Evolutionary conservation across 2,888 invertebrate genomes (phyloP), one percentile per base, ranked within the genome.

Genomic region (Teleiodes luculella): DNA sequence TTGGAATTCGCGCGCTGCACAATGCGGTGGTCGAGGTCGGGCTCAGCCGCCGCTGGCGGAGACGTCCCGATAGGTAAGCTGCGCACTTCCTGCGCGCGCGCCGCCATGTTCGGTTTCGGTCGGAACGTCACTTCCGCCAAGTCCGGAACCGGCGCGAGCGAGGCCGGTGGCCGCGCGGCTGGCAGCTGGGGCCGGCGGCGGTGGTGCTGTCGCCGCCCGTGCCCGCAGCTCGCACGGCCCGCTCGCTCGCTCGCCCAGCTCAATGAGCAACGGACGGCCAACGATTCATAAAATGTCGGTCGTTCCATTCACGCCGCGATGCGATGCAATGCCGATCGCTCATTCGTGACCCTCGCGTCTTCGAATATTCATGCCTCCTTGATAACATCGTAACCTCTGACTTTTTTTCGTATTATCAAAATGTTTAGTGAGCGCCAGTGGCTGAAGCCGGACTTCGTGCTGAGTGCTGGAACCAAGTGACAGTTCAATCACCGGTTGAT

Each of bases 301-400:
- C 83, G 84, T 70, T 80, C 88, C 88, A 87, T 87, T 88, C 83
- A 86, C 86, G 86, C 80, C 82, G 82, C 81, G 76, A 77, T 74
- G 77, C 83, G 83, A 76, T 83, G 87, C 82, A 82, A 74, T 82
- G 71, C 72, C 79, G 81, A 77, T 81, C 86, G 86, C 68, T 86
- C 88, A 86, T 86, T 88, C 87, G 86, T 86, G 88, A 88, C 86
- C 87, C 87, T 86, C 85, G 86, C 87, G 83, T 85, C 87, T 86
- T 84, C 84, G 84, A 84, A 88, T 87, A 87, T 88, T 85, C 88
- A 87, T 89, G 87, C 86, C 86, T 86, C 82, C 76, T 82, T 86
- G 87, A 87, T 88, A 87, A 85, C 86, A 83, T 82, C 85, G 76
- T 87, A 84, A 87, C 87, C 87, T 85, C 81, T 86, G 86, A 87